A percentile compares a stretch with the other conserved stretches of the same genome.
Conservation (phyloP, 2,888 invertebrate genomes). For the Parasteatoda lunata region DNA sequence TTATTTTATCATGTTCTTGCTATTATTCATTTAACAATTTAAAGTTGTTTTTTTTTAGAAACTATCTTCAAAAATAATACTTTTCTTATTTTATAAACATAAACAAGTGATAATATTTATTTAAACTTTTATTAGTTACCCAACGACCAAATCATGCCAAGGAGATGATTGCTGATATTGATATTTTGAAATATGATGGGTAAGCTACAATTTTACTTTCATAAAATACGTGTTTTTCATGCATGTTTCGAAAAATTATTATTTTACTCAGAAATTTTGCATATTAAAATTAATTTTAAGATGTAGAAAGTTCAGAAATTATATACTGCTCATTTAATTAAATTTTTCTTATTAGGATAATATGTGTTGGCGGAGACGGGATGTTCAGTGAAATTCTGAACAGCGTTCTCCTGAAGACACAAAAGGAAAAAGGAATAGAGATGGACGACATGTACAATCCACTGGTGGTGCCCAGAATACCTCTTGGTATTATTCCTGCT, state of each 20-base stretch:
- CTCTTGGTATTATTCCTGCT: constrained; percentile 82
- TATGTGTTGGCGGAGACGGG: constrained; percentile 90
- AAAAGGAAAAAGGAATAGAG: constrained; percentile 77
- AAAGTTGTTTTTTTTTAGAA: too few relatives aligned
- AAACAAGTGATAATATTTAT: not conserved
- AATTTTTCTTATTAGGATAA: constrained; percentile 78
- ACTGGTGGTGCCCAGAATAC: constrained; percentile 74
- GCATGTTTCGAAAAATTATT: too few relatives aligned
- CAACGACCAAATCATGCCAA: constrained; percentile 85
- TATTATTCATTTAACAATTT: too few relatives aligned
- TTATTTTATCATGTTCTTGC: too few relatives aligned
- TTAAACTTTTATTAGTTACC: constrained; percentile 77
- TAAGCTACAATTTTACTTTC: constrained; percentile 71
- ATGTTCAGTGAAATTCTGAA: constrained; percentile 87
- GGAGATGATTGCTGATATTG: constrained; percentile 78
- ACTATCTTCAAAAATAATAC: too few relatives aligned
- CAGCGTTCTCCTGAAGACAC: constrained; percentile 80
- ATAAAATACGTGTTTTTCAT: not conserved
- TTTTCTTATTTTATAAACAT: too few relatives aligned
- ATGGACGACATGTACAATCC: constrained; percentile 77
- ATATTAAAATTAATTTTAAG: too few relatives aligned
- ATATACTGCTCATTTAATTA: not conserved
- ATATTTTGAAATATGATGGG: constrained; percentile 75
- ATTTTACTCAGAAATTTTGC: too few relatives aligned
- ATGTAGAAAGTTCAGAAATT: too few relatives aligned